phyloP scores from a whole-genome alignment of 1,140 invertebrate genomes.

The Temnothorax longispinosus region DNA sequence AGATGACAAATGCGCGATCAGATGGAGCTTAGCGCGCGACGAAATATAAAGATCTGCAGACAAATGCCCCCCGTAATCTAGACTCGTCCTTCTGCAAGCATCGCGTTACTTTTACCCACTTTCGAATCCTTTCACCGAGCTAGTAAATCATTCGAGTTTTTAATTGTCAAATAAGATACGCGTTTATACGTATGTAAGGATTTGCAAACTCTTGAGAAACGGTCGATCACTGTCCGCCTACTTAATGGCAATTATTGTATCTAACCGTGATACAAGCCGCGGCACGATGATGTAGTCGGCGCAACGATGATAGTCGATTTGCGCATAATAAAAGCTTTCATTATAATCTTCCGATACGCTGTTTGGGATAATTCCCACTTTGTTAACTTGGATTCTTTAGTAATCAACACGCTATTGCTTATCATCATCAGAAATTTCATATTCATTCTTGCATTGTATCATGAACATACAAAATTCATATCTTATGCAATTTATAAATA shows the following conservation, averaged over 20 bases:
- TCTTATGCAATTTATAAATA: not conserved
- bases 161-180: constrained; percentile 50
- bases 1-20: not conserved
- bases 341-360: constrained; percentile 1
- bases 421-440: not conserved
- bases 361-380: not conserved
- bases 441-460: not conserved
- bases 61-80: constrained; percentile 30
- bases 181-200: not conserved
- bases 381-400: constrained; percentile 7
- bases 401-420: not conserved
- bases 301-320: constrained; percentile 18
- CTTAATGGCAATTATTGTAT: constrained; percentile 37
- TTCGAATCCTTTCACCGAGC: constrained; percentile 63
- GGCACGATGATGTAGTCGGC: not conserved
- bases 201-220: constrained; percentile 29
- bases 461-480: not conserved
- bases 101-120: constrained; percentile 46
- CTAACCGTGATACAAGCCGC: constrained; percentile 28
- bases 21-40: not conserved
- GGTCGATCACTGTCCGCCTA: constrained; percentile 60
- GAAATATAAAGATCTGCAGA: not conserved
- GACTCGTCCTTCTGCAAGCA: constrained; percentile 6
- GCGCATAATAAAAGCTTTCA: constrained; percentile 13
- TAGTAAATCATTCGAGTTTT: constrained; percentile 32